phyloP scores from a whole-genome alignment of 23 tunicate species.

The Halocynthia aurantium region DNA sequence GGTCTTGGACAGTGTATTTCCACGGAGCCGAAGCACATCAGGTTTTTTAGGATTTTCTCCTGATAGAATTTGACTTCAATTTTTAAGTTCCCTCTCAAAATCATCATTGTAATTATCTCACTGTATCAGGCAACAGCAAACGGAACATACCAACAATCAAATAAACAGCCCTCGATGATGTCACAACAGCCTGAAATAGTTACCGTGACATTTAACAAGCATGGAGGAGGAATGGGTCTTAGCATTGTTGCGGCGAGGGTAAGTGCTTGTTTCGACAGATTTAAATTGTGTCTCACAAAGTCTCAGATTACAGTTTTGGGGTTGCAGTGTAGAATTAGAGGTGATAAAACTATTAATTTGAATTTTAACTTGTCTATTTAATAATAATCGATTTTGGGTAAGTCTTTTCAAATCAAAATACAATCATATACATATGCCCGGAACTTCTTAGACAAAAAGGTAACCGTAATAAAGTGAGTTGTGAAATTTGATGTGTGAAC shows the following conservation, averaged over 20 bases:
- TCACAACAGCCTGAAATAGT: constrained; percentile 33
- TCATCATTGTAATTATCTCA: neutral
- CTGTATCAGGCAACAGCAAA: constrained; percentile 9
- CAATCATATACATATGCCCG: no score
- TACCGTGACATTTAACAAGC: constrained; percentile 55
- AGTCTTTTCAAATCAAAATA: no score
- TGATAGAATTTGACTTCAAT: neutral
- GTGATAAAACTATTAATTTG: neutral
- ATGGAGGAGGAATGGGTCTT: constrained; percentile 87
- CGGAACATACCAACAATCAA: neutral
- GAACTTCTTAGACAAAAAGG: no score
- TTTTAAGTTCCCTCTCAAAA: neutral
- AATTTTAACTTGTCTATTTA: no score
- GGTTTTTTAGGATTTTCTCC: neutral
- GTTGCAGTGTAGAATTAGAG: no score
- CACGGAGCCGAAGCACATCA: constrained; percentile 13
- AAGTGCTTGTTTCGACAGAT: neutral
- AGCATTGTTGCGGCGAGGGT: constrained; percentile 95
- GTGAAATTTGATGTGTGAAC: no score
- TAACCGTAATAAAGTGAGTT: no score
- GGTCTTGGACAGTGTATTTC: constrained; percentile 72
- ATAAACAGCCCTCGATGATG: neutral
- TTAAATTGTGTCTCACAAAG: no score
- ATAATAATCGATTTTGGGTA: no score
- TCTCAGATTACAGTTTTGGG: no score